Percentiles rank a stretch among this genome's conserved stretches.
Evolutionary conservation across 2,888 invertebrate genomes (phyloP).

Genomic region (Prostheceraeus crozeri): DNA sequence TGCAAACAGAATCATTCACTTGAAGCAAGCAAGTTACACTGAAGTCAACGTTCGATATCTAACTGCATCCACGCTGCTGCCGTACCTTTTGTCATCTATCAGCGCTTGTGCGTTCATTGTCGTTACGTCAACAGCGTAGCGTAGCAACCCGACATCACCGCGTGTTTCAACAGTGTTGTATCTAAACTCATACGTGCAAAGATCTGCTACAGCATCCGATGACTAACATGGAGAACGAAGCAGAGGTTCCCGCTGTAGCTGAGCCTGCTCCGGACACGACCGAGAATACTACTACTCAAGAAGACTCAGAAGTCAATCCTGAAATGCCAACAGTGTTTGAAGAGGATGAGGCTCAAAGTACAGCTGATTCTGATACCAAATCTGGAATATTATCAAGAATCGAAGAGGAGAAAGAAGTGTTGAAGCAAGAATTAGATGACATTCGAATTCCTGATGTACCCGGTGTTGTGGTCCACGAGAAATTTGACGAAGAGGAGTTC

Average conservation of each 20-base stretch:
- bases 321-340: conserved; percentile 42
- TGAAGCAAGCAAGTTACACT: too few species aligned
- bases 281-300: conserved; percentile 23
- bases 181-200: too few species aligned
- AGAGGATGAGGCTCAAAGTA: conserved; percentile 31
- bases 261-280: background rate
- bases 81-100: too few species aligned
- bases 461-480: conserved; percentile 27
- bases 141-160: too few species aligned
- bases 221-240: conserved; percentile 14
- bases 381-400: conserved; percentile 40
- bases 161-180: too few species aligned
- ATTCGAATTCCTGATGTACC: conserved; percentile 45
- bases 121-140: too few species aligned
- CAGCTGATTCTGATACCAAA: conserved; percentile 35
- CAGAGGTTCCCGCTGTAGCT: background rate
- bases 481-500: conserved; percentile 52
- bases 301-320: conserved; percentile 8
- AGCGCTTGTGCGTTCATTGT: too few species aligned
- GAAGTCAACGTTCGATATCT: too few species aligned
- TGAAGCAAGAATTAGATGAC: conserved; percentile 50
- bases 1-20: too few species aligned
- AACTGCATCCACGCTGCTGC: too few species aligned
- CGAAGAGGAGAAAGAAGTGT: conserved; percentile 45
- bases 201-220: too few species aligned